Conservation (phyloP, 2,888 invertebrate species). For the Clistopyga incitator region DNA sequence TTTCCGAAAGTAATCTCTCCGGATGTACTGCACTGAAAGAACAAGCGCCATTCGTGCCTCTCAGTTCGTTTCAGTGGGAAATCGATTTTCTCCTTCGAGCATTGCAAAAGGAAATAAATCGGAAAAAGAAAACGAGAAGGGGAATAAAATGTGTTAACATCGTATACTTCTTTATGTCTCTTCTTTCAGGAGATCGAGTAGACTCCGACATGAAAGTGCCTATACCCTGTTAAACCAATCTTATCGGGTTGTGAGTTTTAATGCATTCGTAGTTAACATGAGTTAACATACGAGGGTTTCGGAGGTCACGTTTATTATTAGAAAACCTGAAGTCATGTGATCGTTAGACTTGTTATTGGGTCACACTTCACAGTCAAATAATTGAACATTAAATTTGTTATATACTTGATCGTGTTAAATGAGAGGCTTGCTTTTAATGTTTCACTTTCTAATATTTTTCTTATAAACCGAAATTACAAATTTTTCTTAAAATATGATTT, state of each 20-base stretch:
- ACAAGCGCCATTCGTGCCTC: not conserved
- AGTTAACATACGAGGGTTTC: no score
- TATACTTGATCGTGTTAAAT: no score
- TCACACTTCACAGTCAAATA: no score
- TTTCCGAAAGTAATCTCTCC: not conserved
- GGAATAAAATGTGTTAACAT: constrained; percentile 1
- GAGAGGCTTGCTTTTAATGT: no score
- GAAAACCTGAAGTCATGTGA: no score
- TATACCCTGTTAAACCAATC: not conserved
- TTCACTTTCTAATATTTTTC: no score
- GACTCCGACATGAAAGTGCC: not conserved
- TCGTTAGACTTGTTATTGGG: no score
- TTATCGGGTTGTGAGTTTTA: not conserved
- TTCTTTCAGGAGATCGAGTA: not conserved
- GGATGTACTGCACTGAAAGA: not conserved
- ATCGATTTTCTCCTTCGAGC: not conserved
- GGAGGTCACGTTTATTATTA: no score
- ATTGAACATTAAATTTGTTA: no score
- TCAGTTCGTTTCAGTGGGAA: not conserved
- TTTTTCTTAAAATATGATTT: no score
- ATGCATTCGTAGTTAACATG: no score
- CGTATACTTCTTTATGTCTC: not conserved
- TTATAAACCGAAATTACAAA: no score
- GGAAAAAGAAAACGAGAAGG: not conserved
- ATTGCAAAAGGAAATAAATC: not conserved